Evolutionary conservation across 2,113 vertebrate species (phyloP).

Genomic region (Phaethornis superciliosus): DNA sequence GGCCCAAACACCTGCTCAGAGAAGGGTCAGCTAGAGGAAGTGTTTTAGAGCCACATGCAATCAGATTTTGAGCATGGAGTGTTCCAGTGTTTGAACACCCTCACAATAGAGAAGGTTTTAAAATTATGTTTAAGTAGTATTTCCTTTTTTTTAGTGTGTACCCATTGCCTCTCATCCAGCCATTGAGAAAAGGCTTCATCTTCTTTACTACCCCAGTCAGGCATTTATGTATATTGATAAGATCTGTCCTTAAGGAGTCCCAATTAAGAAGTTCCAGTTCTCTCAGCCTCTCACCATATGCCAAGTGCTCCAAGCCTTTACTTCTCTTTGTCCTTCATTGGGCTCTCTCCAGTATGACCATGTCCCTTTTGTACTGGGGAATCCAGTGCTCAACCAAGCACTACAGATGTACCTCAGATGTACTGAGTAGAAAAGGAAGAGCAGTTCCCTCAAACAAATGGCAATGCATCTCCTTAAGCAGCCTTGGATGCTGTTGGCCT

Average conservation of each 20-base stretch:
- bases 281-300: neutral
- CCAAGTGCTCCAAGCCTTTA: neutral
- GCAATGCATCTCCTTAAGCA: neutral
- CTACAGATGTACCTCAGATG: neutral
- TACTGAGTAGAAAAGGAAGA: neutral
- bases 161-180: neutral
- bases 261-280: neutral
- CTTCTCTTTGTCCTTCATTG: neutral
- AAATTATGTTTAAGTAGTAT: neutral
- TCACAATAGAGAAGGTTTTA: neutral
- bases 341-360: neutral
- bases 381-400: neutral
- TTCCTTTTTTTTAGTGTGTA: neutral
- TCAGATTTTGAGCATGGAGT: neutral
- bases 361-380: neutral
- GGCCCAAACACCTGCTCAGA: neutral
- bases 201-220: neutral
- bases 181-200: neutral
- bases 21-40: neutral
- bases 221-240: neutral
- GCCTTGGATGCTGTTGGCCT: neutral
- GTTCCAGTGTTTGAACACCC: neutral
- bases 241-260: neutral
- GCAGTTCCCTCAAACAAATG: neutral
- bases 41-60: neutral